A percentile compares a stretch with the other conserved stretches of the same genome.
phyloP scores from a whole-genome alignment of 2,888 invertebrate genomes.

The Mantis religiosa region DNA sequence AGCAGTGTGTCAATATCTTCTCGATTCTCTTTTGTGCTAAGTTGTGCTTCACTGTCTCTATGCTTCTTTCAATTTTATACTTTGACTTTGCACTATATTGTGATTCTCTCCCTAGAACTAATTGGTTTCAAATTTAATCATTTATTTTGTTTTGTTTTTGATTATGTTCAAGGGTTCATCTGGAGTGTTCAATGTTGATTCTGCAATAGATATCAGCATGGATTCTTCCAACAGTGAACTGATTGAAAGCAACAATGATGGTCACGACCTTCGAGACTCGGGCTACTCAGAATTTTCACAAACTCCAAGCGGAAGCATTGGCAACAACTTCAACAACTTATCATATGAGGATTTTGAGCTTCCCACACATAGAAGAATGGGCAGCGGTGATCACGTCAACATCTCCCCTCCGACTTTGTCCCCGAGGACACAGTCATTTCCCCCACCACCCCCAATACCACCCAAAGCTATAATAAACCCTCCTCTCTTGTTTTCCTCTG shows the following conservation, averaged over 20 bases:
- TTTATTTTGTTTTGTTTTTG: background rate
- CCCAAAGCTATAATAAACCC: slow-evolving; percentile 34
- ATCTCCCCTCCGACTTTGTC: slow-evolving; percentile 34
- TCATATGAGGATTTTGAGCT: slow-evolving; percentile 48
- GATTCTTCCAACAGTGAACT: slow-evolving; percentile 15
- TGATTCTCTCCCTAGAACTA: no score
- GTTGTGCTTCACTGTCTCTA: no score
- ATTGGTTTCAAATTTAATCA: no score
- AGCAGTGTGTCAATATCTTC: no score
- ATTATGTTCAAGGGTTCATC: slow-evolving; percentile 27
- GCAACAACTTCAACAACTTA: slow-evolving; percentile 42
- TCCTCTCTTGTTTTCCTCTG: slow-evolving; percentile 26
- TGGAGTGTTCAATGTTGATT: slow-evolving; percentile 25
- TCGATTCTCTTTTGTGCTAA: no score
- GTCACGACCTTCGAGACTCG: slow-evolving; percentile 53
- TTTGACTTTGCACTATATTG: no score
- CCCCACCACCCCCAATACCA: slow-evolving; percentile 37
- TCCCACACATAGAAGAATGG: slow-evolving; percentile 20
- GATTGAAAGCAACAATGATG: slow-evolving; percentile 40
- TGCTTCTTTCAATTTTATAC: no score
- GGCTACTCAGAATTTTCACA: slow-evolving; percentile 43
- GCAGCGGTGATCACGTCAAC: slow-evolving; percentile 8
- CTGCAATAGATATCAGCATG: slow-evolving; percentile 28
- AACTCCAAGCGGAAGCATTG: slow-evolving; percentile 34
- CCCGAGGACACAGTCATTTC: slow-evolving; percentile 33